Base-by-base conservation (phyloP, 1,140 invertebrate species). In the Heliconius congener region DNA sequence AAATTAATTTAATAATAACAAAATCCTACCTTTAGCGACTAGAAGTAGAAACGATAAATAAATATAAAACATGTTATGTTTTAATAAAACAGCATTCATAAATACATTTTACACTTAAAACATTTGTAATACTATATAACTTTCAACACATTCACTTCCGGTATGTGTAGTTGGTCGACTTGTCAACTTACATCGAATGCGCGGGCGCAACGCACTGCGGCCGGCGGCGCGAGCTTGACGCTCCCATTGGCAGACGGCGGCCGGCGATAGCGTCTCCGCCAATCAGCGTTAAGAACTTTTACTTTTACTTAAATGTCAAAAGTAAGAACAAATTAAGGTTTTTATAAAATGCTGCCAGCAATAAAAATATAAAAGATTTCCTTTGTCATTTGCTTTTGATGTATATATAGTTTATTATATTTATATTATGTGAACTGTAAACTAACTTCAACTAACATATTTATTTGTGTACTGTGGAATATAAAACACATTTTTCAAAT, bases 1-100 rank as follows among this genome's bases (percentile, higher is more conserved):
- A 83, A 30, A 78, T 78, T 52, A 16, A 74, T 0, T 52, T 19
- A 76, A 37, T 13, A 70, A 18, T 27, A 75, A 39, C 42, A 60
- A 60, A 66, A 60, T 34, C 13, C 2, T 87, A 93, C 91, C 87
- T 91, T 86, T 80, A 70, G 87, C 77, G 37, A 87, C 71, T 60
- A 89, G 66, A 60, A 77, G 57, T 66, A 87, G 60, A 39, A 87
- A 74, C 73, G 83, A 78, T 39, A 83, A 73, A 52, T 81, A 86
- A 83, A 80, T 80, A 84, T 66, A 75, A 73, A 78, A 79, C 86
- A 87, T 87, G 57, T 71, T 87, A 81, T 77, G 55, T 55, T n/a
- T 60, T 76, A 78, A n/a, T 18, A 76, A 57, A 73, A 71, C 79
- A 57, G 37, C 77, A 82, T 76, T 81, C 74, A 27, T 71, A 74